A percentile compares a stretch with the other conserved stretches of the same genome.
Evolutionary conservation across 2,888 invertebrate species (phyloP).

Genomic region (Protodeltote pygarga): DNA sequence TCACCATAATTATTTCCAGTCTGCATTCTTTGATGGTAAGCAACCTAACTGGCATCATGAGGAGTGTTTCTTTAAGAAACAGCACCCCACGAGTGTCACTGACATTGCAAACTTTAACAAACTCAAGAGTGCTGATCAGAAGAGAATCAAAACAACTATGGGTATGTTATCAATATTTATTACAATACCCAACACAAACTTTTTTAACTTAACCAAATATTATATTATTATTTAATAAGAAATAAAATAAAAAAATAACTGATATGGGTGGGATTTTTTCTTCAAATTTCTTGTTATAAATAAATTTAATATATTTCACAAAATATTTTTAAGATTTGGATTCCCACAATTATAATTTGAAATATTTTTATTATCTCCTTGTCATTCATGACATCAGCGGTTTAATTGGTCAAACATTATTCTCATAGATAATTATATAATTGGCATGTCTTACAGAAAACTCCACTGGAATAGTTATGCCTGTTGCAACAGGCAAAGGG

Average conservation of each 20-base stretch:
- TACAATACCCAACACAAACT: not conserved
- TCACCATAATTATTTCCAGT: conserved; percentile 84
- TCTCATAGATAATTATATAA: too few relatives aligned
- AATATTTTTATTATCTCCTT: too few relatives aligned
- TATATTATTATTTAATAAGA: too few relatives aligned
- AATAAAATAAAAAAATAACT: too few relatives aligned
- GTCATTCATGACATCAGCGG: too few relatives aligned
- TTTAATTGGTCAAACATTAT: too few relatives aligned
- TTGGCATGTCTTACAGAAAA: conserved; percentile 44
- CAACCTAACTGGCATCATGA: conserved; percentile 96
- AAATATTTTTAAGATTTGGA: too few relatives aligned
- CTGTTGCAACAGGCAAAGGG: conserved; percentile 79
- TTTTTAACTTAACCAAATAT: too few relatives aligned
- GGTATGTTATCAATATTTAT: conserved; percentile 79
- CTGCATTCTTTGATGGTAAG: conserved; percentile 95
- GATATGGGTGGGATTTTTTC: too few relatives aligned
- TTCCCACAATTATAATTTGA: too few relatives aligned
- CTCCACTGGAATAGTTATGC: conserved; percentile 71
- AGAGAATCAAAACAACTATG: conserved; percentile 89
- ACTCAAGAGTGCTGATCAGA: conserved; percentile 94
- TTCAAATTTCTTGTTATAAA: too few relatives aligned
- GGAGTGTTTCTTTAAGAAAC: conserved; percentile 94
- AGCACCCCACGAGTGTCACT: conserved; percentile 90
- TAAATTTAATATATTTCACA: too few relatives aligned
- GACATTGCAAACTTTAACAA: conserved; percentile 94